These are phyloP conservation scores for Drosophila sulfurigaster DNA, from an alignment of 1,140 invertebrate genomes.

Conservation along the genomic window DNA sequence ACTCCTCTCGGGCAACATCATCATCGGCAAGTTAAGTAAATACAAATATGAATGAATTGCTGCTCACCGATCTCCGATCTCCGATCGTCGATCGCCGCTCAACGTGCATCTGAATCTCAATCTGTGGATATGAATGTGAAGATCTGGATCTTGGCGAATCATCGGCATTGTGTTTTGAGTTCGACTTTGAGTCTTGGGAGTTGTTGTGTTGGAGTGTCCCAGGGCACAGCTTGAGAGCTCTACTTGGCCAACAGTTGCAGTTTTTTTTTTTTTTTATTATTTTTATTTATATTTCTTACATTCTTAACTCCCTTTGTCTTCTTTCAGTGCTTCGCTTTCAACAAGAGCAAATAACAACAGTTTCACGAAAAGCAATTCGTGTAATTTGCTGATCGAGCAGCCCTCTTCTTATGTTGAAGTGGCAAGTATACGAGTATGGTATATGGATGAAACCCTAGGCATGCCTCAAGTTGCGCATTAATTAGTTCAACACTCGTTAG, in stretches of 20 bases:
- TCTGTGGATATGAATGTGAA: conserved; percentile 61
- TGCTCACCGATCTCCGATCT: conserved; percentile 26
- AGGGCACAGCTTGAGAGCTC: conserved; percentile 39
- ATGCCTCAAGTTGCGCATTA: conserved; percentile 60
- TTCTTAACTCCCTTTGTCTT: conserved; percentile 6
- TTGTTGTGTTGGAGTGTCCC: conserved; percentile 52
- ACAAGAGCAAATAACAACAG: conserved; percentile 21
- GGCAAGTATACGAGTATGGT: conserved; percentile 16
- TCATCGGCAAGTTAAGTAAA: conserved; percentile 78
- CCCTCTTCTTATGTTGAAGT: conserved; percentile 6
- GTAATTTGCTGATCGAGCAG: conserved; percentile 30
- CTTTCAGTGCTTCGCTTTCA: conserved; percentile 13
- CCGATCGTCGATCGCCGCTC: neutral
- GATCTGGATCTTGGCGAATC: conserved; percentile 77
- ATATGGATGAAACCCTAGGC: conserved; percentile 54
- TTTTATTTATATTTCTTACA: neutral
- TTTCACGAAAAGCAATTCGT: conserved; percentile 47
- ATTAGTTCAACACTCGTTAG: conserved; percentile 76
- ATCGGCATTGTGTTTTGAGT: conserved; percentile 62
- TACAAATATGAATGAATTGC: conserved; percentile 83
- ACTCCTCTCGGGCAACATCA: conserved; percentile 55
- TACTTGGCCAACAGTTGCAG: conserved; percentile 44
- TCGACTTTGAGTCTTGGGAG: conserved; percentile 35
- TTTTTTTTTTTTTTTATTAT: conserved; percentile 41
- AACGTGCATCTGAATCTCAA: conserved; percentile 30